Base-by-base conservation (phyloP, 2,888 invertebrate genomes). In the Phasia obesa region DNA sequence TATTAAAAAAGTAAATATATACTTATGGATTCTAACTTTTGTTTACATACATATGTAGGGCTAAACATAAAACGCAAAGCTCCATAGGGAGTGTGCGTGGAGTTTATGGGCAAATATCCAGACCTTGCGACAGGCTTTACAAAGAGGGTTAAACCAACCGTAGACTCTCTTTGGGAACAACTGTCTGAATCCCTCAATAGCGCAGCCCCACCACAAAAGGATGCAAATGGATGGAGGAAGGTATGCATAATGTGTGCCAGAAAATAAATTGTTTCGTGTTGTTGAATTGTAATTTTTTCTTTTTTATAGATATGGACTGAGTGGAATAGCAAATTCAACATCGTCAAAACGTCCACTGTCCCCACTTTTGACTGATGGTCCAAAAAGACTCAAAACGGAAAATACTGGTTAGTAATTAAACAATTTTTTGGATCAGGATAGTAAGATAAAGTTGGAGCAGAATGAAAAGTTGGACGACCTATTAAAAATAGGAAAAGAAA, bases 281-380 rank as follows among this genome's bases (percentile, higher is more conserved):
- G 9, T 49, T 42, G 17, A 31, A 49, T 49, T 64, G 15, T 51
- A 38, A 23, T 15, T 17, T 51, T 51, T 47, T 35, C 5, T 67
- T 25, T 27, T 65, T 21, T 60, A 17, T 70, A 77, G 69, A 60
- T 21, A 42, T 69, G 19, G 69, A 77, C 60, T 25, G 60, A 77
- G 5, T 70, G 70, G 67, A 70, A 77, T 55, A 77, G 64, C n/a
- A 70, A 77, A 17, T 47, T 35, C 35, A 17, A 47, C 47, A 47
- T 47, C 47, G 4, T 62, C 62, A 62, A 62, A 62, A 44, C 62
- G 25, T n/a, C 25, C 60, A n/a, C 15, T 23, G 23, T 42, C 42
- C 13, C 1, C 60, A 23, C 23, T 60, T 23, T 38, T 42, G 21
- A 25, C 17, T 27, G 4, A 3, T 19, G 17, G 47, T 17, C 17